Conservation (phyloP, 1,140 invertebrate species). For the Drosophila neocordata region DNA sequence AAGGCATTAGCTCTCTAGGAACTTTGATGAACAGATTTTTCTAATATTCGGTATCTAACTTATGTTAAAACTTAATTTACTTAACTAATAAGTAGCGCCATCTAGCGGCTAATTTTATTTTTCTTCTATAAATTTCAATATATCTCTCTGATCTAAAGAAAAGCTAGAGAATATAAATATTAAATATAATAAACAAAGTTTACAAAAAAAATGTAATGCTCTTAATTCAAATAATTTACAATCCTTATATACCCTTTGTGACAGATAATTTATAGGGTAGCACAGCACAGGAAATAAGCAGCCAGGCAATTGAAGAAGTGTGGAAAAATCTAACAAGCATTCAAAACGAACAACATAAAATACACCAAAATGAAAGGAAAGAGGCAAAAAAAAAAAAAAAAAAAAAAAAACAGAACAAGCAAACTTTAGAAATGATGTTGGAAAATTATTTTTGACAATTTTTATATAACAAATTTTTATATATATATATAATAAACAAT, state of each 20-base stretch:
- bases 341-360: not conserved
- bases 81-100: no score
- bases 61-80: no score
- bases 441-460: conserved; percentile 2
- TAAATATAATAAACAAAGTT: not conserved
- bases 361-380: not conserved
- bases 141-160: no score
- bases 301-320: conserved; percentile 2
- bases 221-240: no score
- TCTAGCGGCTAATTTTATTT: no score
- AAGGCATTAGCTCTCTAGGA: no score
- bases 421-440: conserved; percentile 1
- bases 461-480: not conserved
- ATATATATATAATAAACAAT: conserved; percentile 2
- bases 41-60: no score
- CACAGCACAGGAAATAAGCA: conserved; percentile 1
- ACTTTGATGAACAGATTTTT: no score
- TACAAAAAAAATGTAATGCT: not conserved
- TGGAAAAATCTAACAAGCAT: conserved; percentile 2
- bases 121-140: no score
- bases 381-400: not conserved
- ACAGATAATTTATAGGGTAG: not conserved
- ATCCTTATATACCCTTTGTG: no score
- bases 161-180: no score
- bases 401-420: not conserved